Percentiles rank a stretch among this genome's conserved stretches.
Conservation (phyloP, 2,113 vertebrate species). For the Tragelaphus scriptus region DNA sequence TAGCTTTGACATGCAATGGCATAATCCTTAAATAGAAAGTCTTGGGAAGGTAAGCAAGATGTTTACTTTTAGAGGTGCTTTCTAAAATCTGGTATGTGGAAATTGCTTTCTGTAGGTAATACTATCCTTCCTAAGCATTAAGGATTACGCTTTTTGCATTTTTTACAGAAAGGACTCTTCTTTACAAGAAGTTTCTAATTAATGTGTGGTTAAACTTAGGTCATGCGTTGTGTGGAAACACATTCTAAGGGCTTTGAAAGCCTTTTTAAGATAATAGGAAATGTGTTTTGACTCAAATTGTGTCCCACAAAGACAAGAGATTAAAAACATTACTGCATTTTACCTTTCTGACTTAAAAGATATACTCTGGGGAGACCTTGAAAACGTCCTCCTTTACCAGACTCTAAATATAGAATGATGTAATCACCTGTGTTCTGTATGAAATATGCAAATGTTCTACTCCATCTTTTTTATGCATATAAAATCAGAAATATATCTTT, state of each 20-base stretch:
- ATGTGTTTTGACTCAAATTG: conserved; percentile 32
- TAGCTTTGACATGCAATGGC: neutral
- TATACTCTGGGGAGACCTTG: neutral
- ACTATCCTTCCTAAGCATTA: neutral
- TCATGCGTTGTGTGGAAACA: neutral
- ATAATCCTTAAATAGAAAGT: neutral
- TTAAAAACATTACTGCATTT: conserved; percentile 16
- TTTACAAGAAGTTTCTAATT: conserved; percentile 18
- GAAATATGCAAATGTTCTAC: conserved; percentile 8
- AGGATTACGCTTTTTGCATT: neutral
- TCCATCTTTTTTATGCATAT: neutral
- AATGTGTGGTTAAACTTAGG: conserved; percentile 4
- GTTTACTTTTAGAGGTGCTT: neutral
- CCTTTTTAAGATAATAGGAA: conserved; percentile 19
- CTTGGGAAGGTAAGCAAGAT: neutral
- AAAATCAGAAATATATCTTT: neutral
- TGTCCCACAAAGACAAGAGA: conserved; percentile 30
- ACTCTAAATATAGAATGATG: neutral
- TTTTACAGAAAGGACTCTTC: neutral
- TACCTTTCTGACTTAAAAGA: conserved; percentile 24
- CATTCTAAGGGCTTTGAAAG: neutral
- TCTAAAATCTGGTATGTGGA: neutral
- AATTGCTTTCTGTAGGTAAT: neutral
- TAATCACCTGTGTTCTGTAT: neutral
- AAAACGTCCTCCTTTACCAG: neutral